A percentile compares a stretch with the other conserved stretches of the same genome.
phyloP scores from a whole-genome alignment of 2,797 vertebrate species.

The Chelon auratus region DNA sequence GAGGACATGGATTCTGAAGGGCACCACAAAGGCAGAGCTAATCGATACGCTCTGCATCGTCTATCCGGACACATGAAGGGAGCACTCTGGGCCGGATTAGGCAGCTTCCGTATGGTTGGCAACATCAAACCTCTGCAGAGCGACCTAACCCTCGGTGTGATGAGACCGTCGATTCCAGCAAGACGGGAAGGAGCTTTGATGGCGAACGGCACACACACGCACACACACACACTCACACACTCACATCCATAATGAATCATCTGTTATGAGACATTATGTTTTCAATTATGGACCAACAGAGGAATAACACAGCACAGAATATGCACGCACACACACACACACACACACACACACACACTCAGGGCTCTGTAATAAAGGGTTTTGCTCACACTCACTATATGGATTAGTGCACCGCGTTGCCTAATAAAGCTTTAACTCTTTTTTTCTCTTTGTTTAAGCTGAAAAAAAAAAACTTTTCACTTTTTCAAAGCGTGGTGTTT shows the following conservation, averaged over 20 bases:
- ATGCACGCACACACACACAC: too few species aligned
- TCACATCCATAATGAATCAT: slow-evolving; percentile 11
- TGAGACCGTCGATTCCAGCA: slow-evolving; percentile 43
- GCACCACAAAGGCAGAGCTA: slow-evolving; percentile 60
- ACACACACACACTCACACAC: slow-evolving; percentile 8
- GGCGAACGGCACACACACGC: slow-evolving; percentile 18
- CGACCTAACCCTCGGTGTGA: slow-evolving; percentile 48
- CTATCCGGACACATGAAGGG: slow-evolving; percentile 55
- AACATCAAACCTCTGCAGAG: slow-evolving; percentile 67
- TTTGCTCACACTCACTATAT: slow-evolving; percentile 43
- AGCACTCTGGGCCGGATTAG: slow-evolving; percentile 71
- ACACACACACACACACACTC: background rate
- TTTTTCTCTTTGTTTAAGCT: slow-evolving; percentile 49
- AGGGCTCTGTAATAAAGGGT: slow-evolving; percentile 3
- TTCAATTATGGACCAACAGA: slow-evolving; percentile 28
- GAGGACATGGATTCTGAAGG: slow-evolving; percentile 64
- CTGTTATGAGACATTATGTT: slow-evolving; percentile 14
- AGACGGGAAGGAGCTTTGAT: slow-evolving; percentile 51
- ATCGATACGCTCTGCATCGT: slow-evolving; percentile 76
- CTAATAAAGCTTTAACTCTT: slow-evolving; percentile 59
- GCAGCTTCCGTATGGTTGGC: slow-evolving; percentile 60
- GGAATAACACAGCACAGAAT: slow-evolving; percentile 7
- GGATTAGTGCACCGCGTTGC: slow-evolving; percentile 43
- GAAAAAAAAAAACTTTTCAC: slow-evolving; percentile 40
- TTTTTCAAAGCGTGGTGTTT: slow-evolving; percentile 61